Evolutionary conservation across 1,140 invertebrate species (phyloP), one percentile per base, ranked within the genome.

Genomic region (Anoplolepis gracilipes): DNA sequence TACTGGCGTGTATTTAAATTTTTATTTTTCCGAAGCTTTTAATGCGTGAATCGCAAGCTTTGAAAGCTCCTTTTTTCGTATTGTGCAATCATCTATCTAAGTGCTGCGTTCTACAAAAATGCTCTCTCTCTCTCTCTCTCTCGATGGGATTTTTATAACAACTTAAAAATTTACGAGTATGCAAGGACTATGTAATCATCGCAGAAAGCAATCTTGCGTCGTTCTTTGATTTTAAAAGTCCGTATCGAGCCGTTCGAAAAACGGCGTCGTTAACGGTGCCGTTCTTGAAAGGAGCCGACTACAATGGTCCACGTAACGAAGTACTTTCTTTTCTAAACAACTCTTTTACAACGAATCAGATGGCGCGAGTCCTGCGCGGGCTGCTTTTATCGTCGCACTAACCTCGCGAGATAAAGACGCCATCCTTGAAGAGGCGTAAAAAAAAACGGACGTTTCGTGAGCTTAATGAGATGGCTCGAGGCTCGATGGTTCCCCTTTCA

Each of bases 311-410:
- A 22, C 84, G 84, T 55, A 81, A 76, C 82, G 69, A 70, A 49
- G 64, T 69, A 59, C 39, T 77, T 73, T 88, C 84, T n/a, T 77
- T 46, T 69, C 70, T 64, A 77, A 88, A 67, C 69, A 86, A 88
- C 49, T 59, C 53, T 28, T 57, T 67, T 39, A 46, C 59, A 76
- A 81, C 85, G 78, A 87, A 75, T 88, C 81, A 42, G 49, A 39
- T 57, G 67, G 28, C 53, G 67, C 16, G 84, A 69, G 33, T 61
- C 25, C 76, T 69, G 7, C 61, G 33, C 11, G 19, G n/a, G 19
- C 25, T 79, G 84, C 72, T 84, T 76, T 89, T 89, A 89, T 89
- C 87, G 55, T 39, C 42, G 42, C 61, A 81, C 62, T 86, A 88
- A 89, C 88, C 87, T 22, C 33, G 59, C 22, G 28, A 73, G 84